Percentiles rank a stretch among this genome's conserved stretches.
Evolutionary conservation across 1,140 invertebrate genomes (phyloP).

Genomic region (Papilio xuthus): DNA sequence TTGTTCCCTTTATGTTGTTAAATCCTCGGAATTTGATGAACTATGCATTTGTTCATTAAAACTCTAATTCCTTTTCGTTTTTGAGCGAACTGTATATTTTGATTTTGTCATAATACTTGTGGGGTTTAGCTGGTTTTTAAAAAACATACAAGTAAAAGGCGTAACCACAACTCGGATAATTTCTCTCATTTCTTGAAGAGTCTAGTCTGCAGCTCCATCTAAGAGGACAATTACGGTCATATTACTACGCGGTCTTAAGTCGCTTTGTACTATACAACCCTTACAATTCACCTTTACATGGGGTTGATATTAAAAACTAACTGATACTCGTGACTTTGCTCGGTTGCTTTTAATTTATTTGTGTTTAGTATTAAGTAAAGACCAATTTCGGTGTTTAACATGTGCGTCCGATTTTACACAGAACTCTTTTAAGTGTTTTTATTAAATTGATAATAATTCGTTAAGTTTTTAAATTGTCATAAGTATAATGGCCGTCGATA

Average conservation of each 20-base stretch:
- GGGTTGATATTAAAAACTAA: background rate
- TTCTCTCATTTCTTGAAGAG: conserved; percentile 5
- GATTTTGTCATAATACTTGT: background rate
- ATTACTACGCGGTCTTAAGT: conserved; percentile 16
- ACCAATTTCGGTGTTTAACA: background rate
- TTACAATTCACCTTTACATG: background rate
- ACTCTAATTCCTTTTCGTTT: too few relatives aligned
- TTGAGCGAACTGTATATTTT: too few relatives aligned
- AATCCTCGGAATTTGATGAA: too few relatives aligned
- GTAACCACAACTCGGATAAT: conserved; percentile 1
- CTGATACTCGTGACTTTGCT: background rate
- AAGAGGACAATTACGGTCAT: conserved; percentile 23
- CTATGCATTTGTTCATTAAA: too few relatives aligned
- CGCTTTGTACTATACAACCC: background rate
- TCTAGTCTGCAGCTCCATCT: background rate
- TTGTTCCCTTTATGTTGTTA: too few relatives aligned
- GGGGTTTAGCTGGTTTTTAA: background rate
- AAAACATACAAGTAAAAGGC: conserved; percentile 19
- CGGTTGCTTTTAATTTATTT: background rate
- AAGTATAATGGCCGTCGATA: background rate
- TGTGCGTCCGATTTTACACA: background rate
- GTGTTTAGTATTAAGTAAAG: background rate
- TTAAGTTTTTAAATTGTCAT: background rate
- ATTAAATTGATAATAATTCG: too few relatives aligned
- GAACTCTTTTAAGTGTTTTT: too few relatives aligned